phyloP scores from a whole-genome alignment of 2,888 invertebrate species.

The Oligia latruncula region DNA sequence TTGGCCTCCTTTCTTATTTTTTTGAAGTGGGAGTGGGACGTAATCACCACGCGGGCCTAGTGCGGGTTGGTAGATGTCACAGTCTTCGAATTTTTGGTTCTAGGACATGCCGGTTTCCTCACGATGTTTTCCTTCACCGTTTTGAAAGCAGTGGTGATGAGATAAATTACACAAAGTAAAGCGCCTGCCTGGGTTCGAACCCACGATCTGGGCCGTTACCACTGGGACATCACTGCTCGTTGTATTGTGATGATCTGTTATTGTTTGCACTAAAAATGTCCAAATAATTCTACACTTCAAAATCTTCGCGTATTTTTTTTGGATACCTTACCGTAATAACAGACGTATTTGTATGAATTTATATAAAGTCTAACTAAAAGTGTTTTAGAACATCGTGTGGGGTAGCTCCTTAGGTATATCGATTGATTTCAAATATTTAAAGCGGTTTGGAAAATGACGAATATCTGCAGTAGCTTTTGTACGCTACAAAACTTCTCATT shows the following conservation, averaged over 20 bases:
- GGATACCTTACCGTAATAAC: background rate
- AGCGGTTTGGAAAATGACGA: background rate
- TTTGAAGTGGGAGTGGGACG: background rate
- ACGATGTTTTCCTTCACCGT: background rate
- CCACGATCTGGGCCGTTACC: background rate
- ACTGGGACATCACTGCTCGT: background rate
- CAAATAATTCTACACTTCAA: background rate
- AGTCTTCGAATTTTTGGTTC: background rate
- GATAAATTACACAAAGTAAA: background rate
- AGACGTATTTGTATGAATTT: slow-evolving; percentile 5
- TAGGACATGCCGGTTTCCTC: background rate
- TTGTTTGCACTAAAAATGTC: background rate
- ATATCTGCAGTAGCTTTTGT: background rate
- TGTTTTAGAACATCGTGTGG: slow-evolving; percentile 3
- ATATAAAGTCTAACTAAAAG: slow-evolving; percentile 3
- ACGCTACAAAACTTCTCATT: background rate
- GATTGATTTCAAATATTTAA: slow-evolving; percentile 1
- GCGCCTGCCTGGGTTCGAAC: too few relatives aligned
- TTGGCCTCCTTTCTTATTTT: background rate
- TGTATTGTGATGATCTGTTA: background rate
- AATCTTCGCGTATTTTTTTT: background rate
- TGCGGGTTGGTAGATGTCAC: background rate
- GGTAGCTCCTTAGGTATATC: background rate
- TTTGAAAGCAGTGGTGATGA: background rate
- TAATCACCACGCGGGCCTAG: too few relatives aligned